Percentiles rank a stretch among this genome's conserved stretches.
Conservation (phyloP, 2,888 invertebrate genomes). For the Sphaerophoria rueppellii region DNA sequence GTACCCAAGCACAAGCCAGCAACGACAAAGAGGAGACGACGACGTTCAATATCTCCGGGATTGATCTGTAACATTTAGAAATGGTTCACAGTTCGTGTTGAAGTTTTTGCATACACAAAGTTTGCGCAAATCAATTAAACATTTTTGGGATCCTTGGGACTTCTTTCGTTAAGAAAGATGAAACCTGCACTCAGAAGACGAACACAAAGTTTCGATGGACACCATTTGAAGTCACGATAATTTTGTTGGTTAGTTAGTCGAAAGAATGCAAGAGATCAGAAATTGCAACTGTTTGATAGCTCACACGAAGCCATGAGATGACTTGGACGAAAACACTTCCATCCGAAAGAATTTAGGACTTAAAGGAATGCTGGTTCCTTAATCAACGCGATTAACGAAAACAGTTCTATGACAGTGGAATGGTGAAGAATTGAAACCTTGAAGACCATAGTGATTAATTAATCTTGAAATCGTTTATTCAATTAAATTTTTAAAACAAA, state of each 20-base stretch:
- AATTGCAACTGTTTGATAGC: slow-evolving; percentile 40
- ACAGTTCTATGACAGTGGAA: no score
- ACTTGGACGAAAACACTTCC: slow-evolving; percentile 22
- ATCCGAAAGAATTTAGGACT: background rate
- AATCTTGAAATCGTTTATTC: no score
- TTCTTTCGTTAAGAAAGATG: background rate
- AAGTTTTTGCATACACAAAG: slow-evolving; percentile 30
- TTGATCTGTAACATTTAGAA: slow-evolving; percentile 50
- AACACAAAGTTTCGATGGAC: slow-evolving; percentile 5
- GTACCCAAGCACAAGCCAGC: background rate
- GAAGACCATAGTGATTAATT: no score
- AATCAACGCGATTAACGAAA: no score
- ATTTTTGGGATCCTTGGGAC: slow-evolving; percentile 8
- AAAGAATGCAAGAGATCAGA: slow-evolving; percentile 24
- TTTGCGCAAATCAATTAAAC: slow-evolving; percentile 65
- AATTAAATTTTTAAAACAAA: no score
- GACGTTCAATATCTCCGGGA: slow-evolving; percentile 41
- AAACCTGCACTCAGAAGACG: slow-evolving; percentile 10
- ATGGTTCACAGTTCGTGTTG: slow-evolving; percentile 14
- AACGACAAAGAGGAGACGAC: slow-evolving; percentile 25
- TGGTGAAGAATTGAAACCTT: no score
- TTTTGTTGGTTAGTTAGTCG: slow-evolving; percentile 10
- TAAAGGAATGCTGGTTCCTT: no score
- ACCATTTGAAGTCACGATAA: slow-evolving; percentile 44
- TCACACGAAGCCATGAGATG: slow-evolving; percentile 24